Evolutionary conservation across 2,797 vertebrate genomes (phyloP), one percentile per base, ranked within the genome.

Genomic region (Macropodus opercularis): DNA sequence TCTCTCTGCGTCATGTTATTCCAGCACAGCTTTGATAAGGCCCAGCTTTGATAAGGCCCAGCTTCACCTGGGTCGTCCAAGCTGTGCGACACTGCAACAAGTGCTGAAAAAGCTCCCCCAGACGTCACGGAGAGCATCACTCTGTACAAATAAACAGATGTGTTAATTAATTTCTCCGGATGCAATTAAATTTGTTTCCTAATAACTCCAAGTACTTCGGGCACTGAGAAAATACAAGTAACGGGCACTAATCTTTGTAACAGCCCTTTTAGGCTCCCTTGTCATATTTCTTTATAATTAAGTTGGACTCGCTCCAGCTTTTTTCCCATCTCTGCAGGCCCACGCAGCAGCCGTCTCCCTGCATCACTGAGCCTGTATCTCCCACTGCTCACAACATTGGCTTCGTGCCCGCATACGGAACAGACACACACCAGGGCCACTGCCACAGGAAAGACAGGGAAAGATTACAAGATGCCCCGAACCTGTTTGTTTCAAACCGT

Each of bases 231-330:
- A 83, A 77, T 71, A 72, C 77, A 83, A 75, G 66, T 75, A 80
- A 70, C 54, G 19, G 11, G 43, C 9, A 32, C 55, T 82, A 72
- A 81, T 81, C 69, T 81, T 31, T 47, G 66, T 53, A 65, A 38
- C 24, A 24, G 58, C 56, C 63, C 65, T 78, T 79, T 82, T 63
- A 69, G 63, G 61, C 63, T 73, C 66, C 72, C 62, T 34, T 60
- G 72, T 86, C 79, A 86, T 75, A 81, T 85, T 83, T 78, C 79
- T 77, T 72, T 76, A 56, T 87, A 81, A 90, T 90, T 74, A 84
- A 86, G 60, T 84, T 87, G 87, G 86, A 80, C 27, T 8, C 29
- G 26, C 47, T 77, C 87, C 84, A 86, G 63, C 23, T 54, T 51
- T 26, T 60, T 51, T 17, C 23, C 9, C 39, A 39, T 54, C 77